These are phyloP conservation scores for Eledona agricola DNA, from an alignment of 2,888 invertebrate species.

Conservation along the genomic window DNA sequence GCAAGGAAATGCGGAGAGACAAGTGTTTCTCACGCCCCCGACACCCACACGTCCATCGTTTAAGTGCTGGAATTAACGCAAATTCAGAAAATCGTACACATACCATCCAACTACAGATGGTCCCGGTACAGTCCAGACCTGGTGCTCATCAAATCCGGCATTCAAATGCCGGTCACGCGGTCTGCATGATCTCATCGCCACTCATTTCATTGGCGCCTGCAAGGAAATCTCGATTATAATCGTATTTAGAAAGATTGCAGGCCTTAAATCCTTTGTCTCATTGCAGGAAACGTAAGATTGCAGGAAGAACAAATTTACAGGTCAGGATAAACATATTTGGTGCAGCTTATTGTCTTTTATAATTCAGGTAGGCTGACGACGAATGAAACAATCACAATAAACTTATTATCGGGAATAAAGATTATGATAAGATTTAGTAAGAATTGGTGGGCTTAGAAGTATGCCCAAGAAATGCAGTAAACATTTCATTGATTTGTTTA, in stretches of 20 bases:
- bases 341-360: no score
- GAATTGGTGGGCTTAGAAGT: no score
- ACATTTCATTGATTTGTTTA: no score
- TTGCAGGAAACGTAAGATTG: constrained; percentile 37
- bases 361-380: no score
- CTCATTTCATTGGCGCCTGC: constrained; percentile 45
- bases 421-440: no score
- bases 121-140: constrained; percentile 21
- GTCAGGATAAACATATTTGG: no score
- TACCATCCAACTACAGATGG: constrained; percentile 25
- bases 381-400: no score
- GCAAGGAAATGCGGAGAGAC: constrained; percentile 20
- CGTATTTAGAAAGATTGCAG: constrained; percentile 44
- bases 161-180: constrained; percentile 40
- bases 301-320: constrained; percentile 23
- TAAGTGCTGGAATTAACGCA: constrained; percentile 36
- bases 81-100: constrained; percentile 29
- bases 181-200: constrained; percentile 42
- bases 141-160: constrained; percentile 19
- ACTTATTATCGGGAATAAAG: no score
- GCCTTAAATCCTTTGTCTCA: constrained; percentile 38
- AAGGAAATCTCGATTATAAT: constrained; percentile 48
- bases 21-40: constrained; percentile 43
- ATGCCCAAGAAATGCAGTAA: no score
- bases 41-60: constrained; percentile 18